These are phyloP conservation scores for Ligdia adustata DNA, from an alignment of 2,888 invertebrate genomes.

Conservation along the genomic window DNA sequence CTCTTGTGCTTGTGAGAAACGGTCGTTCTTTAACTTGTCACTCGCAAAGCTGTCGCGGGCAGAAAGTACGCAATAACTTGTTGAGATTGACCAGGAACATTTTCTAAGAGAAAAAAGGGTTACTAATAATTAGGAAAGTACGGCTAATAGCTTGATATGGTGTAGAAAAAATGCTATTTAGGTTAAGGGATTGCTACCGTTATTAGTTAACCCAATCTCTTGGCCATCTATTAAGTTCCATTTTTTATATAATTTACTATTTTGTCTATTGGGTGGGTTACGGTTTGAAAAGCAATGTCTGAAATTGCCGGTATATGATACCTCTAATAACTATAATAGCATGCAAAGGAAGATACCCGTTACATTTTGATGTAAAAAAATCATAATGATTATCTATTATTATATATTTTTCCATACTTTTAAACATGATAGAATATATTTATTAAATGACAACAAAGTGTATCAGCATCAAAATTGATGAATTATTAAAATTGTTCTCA, in stretches of 20 bases:
- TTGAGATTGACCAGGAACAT: slow-evolving; percentile 16
- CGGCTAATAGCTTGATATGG: slow-evolving; percentile 16
- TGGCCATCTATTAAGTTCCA: neutral
- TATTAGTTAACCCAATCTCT: too few species aligned
- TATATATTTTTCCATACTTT: too few species aligned
- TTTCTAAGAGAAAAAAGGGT: slow-evolving; percentile 20
- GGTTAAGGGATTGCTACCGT: too few species aligned
- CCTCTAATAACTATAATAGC: too few species aligned
- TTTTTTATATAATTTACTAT: neutral
- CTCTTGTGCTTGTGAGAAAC: slow-evolving; percentile 26
- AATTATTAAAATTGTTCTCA: neutral
- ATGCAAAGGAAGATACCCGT: too few species aligned
- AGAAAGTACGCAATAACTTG: slow-evolving; percentile 28
- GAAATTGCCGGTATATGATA: too few species aligned
- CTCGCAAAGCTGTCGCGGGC: slow-evolving; percentile 18
- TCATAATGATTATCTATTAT: too few species aligned
- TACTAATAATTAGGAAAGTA: too few species aligned
- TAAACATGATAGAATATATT: neutral
- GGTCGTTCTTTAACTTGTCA: slow-evolving; percentile 34
- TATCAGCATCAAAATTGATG: neutral
- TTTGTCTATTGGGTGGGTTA: too few species aligned
- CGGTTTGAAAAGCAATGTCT: too few species aligned
- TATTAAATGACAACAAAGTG: neutral
- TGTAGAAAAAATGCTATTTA: slow-evolving; percentile 6
- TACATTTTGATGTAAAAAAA: too few species aligned